These are phyloP conservation scores for Tinea trinotella DNA, from an alignment of 2,888 invertebrate genomes.

Conservation along the genomic window DNA sequence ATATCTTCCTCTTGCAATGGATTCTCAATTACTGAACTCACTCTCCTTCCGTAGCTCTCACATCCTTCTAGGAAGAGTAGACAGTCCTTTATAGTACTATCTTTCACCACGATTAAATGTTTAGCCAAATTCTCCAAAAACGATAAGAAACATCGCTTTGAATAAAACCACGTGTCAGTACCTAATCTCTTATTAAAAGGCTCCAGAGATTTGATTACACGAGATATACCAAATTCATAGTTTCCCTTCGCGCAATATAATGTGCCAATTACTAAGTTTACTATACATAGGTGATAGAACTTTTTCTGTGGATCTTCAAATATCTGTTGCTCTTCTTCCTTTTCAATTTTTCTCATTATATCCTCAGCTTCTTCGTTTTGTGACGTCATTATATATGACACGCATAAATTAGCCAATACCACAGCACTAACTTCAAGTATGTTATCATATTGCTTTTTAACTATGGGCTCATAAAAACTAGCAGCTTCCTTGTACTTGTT, in stretches of 20 bases:
- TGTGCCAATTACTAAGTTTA: conserved; percentile 98
- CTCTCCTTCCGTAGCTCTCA: conserved; percentile 87
- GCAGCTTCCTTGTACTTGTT: conserved; percentile 98
- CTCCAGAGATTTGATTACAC: conserved; percentile 96
- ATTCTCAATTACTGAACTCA: conserved; percentile 86
- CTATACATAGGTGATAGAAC: conserved; percentile 96
- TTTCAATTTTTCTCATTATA: conserved; percentile 98
- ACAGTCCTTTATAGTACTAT: conserved; percentile 89
- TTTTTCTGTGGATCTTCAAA: conserved; percentile 95
- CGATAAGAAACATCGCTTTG: conserved; percentile 96
- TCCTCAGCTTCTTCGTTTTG: conserved; percentile 99
- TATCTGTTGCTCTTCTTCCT: conserved; percentile 94
- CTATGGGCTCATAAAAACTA: conserved; percentile 97
- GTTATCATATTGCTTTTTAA: conserved; percentile 94
- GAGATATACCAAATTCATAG: conserved; percentile 97
- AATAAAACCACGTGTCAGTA: conserved; percentile 99
- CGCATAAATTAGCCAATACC: conserved; percentile 97
- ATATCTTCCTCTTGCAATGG: conserved; percentile 81
- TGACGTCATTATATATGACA: conserved; percentile 99
- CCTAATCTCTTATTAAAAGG: conserved; percentile 95
- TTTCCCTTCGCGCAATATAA: conserved; percentile 99
- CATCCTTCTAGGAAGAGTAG: conserved; percentile 91
- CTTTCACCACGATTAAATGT: conserved; percentile 90
- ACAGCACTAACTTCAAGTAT: conserved; percentile 97
- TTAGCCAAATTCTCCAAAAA: conserved; percentile 92